Conservation (phyloP, 2,888 invertebrate genomes). For the Unio pictorum region DNA sequence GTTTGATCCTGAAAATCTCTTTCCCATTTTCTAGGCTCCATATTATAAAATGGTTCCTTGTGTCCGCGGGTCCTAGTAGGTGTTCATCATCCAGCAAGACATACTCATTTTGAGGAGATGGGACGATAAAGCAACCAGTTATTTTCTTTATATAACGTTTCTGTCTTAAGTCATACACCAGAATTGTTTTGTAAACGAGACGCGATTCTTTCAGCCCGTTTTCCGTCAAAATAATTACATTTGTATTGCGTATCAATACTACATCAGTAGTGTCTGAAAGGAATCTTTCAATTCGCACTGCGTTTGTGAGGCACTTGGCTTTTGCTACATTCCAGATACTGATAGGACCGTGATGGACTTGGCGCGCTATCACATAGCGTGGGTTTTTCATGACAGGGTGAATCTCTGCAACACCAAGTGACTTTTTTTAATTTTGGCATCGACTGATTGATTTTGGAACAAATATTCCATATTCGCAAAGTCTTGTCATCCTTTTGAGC, state of each 20-base stretch:
- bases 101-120: conserved; percentile 66
- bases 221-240: conserved; percentile 64
- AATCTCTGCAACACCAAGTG: conserved; percentile 57
- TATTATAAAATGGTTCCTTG: conserved; percentile 64
- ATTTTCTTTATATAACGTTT: conserved; percentile 61
- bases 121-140: conserved; percentile 62
- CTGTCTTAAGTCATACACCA: conserved; percentile 61
- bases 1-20: conserved; percentile 58
- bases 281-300: conserved; percentile 62
- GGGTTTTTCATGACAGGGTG: conserved; percentile 61
- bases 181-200: conserved; percentile 63
- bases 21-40: conserved; percentile 65
- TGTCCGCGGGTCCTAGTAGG: conserved; percentile 65
- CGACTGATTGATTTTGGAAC: conserved; percentile 56
- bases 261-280: conserved; percentile 61
- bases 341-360: conserved; percentile 64
- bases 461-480: conserved; percentile 66
- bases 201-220: conserved; percentile 60
- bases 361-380: conserved; percentile 62
- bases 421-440: conserved; percentile 58
- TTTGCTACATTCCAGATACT: conserved; percentile 67
- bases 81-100: conserved; percentile 60
- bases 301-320: conserved; percentile 54
- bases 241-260: conserved; percentile 60
- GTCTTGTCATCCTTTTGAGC: conserved; percentile 58